phyloP scores from a whole-genome alignment of 2,113 vertebrate genomes.

The Melanocharis versteri region DNA sequence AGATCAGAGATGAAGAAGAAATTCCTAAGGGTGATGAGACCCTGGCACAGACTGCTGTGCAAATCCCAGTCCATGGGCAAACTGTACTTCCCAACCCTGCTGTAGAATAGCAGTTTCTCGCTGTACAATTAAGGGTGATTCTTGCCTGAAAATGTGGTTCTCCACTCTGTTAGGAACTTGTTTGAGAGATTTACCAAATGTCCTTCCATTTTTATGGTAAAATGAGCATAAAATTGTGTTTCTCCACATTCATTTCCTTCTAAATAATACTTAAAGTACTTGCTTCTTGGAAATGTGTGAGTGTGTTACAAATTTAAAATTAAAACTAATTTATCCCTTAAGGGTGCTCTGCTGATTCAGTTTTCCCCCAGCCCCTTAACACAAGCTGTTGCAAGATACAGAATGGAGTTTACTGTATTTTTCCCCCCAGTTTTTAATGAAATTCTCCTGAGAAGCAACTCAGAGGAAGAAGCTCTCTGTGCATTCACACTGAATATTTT shows the following conservation, averaged over 20 bases:
- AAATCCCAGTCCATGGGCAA: background rate
- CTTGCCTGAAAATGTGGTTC: background rate
- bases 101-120: background rate
- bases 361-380: background rate
- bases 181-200: background rate
- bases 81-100: background rate
- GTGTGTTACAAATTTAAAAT: background rate
- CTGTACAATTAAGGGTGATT: background rate
- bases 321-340: background rate
- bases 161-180: background rate
- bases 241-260: background rate
- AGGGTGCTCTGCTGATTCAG: background rate
- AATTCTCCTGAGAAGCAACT: background rate
- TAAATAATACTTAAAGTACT: background rate
- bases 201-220: background rate
- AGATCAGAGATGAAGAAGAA: background rate
- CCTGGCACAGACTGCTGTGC: background rate
- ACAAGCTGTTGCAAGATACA: background rate
- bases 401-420: background rate
- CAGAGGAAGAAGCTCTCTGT: background rate
- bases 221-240: conserved; percentile 29
- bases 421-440: background rate
- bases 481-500: background rate
- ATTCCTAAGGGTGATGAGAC: background rate
- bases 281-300: background rate